A percentile compares a stretch with the other conserved stretches of the same genome.
Conservation (phyloP, 23 tunicate species). For the Styela clava region DNA sequence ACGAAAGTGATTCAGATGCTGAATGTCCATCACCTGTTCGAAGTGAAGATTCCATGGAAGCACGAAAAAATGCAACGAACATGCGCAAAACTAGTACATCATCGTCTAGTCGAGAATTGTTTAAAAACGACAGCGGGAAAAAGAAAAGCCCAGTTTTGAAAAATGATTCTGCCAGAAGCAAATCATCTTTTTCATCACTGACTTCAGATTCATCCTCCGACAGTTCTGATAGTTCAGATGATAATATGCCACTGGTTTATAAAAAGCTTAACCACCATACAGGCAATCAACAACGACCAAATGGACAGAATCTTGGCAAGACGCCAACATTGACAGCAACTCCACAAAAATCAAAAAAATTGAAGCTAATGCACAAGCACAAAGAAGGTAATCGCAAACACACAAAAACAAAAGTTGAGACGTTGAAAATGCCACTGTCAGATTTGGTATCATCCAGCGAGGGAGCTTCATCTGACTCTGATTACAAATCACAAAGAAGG, state of each 20-base stretch:
- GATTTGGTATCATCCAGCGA: background rate
- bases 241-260: slow-evolving; percentile 34
- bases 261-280: background rate
- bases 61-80: background rate
- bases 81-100: background rate
- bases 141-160: background rate
- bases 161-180: background rate
- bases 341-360: background rate
- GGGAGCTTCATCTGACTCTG: background rate
- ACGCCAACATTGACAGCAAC: slow-evolving; percentile 7
- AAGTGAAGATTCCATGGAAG: background rate
- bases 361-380: background rate
- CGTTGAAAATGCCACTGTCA: background rate
- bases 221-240: slow-evolving; percentile 31
- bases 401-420: background rate
- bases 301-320: slow-evolving; percentile 5
- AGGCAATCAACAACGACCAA: background rate
- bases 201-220: slow-evolving; percentile 29
- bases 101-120: slow-evolving; percentile 45
- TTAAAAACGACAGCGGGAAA: slow-evolving; percentile 21
- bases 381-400: background rate
- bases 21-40: slow-evolving; percentile 14
- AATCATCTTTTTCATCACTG: background rate
- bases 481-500: background rate
- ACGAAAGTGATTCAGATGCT: slow-evolving; percentile 42